Evolutionary conservation across 2,888 invertebrate genomes (phyloP).

Genomic region (Drosophila anomelani): DNA sequence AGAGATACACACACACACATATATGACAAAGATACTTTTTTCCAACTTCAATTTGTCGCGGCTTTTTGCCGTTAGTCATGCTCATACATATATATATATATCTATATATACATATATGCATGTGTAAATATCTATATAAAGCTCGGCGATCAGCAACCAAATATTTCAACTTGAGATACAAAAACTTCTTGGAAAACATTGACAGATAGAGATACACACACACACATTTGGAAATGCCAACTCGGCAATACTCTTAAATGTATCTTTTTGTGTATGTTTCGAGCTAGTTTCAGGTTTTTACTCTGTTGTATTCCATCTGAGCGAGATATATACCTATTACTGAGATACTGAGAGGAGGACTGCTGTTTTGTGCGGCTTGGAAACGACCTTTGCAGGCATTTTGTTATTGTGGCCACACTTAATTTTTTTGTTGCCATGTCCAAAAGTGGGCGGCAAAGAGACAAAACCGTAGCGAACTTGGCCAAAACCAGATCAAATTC

Average conservation of each 20-base stretch:
- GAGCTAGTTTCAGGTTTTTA: constrained; percentile 50
- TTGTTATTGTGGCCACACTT: constrained; percentile 23
- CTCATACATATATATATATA: constrained; percentile 8
- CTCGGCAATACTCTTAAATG: constrained; percentile 45
- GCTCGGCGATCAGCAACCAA: constrained; percentile 34
- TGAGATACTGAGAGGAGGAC: constrained; percentile 22
- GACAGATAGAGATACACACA: constrained; percentile 20
- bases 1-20: constrained; percentile 14
- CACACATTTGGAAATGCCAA: constrained; percentile 37
- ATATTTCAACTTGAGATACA: constrained; percentile 44
- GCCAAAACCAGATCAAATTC: constrained; percentile 29
- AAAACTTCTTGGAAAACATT: constrained; percentile 57
- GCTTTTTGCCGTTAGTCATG: constrained; percentile 40
- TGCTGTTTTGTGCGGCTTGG: constrained; percentile 23
- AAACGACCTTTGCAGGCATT: constrained; percentile 51
- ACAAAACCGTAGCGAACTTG: constrained; percentile 11
- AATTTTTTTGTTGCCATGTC: constrained; percentile 14
- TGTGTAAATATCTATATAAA: constrained; percentile 27
- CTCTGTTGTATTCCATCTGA: constrained; percentile 24
- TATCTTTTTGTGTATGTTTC: constrained; percentile 28
- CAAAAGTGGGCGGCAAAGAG: constrained; percentile 34
- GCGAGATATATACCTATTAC: constrained; percentile 7
- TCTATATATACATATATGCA: not conserved
- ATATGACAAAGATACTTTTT: constrained; percentile 27
- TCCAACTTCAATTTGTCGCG: constrained; percentile 32